Conservation (phyloP, 2,888 invertebrate species). For the Orgyia antiqua region DNA sequence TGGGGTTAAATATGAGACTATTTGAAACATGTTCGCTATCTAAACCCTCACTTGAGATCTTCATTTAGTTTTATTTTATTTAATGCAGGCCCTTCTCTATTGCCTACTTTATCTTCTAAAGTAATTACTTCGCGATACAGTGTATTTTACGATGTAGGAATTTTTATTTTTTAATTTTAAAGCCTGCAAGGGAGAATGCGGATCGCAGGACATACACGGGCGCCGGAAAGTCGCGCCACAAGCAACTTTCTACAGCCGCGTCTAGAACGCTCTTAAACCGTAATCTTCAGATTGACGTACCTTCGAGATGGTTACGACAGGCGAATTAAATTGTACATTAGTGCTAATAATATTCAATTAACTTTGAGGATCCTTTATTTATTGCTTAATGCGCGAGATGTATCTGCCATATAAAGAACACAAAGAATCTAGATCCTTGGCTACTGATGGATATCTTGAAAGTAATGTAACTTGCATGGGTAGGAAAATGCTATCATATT, state of each 20-base stretch:
- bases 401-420: no score
- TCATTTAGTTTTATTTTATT: no score
- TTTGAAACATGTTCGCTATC: no score
- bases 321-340: constrained; percentile 67
- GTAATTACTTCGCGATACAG: constrained; percentile 44
- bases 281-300: constrained; percentile 75
- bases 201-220: constrained; percentile 71
- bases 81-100: constrained; percentile 39
- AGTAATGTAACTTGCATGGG: no score
- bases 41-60: no score
- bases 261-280: constrained; percentile 74
- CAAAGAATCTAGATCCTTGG: no score
- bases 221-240: constrained; percentile 73
- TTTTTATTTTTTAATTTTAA: constrained; percentile 61
- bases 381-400: no score
- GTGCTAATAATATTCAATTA: constrained; percentile 49
- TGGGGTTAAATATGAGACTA: no score
- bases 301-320: constrained; percentile 65
- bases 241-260: constrained; percentile 75
- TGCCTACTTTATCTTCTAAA: constrained; percentile 47
- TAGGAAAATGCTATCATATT: no score
- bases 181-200: constrained; percentile 66
- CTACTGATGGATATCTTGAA: no score
- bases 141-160: constrained; percentile 55
- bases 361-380: constrained; percentile 32